These are phyloP conservation scores for Theristicus caerulescens DNA, from an alignment of 2,113 vertebrate genomes.

Conservation along the genomic window DNA sequence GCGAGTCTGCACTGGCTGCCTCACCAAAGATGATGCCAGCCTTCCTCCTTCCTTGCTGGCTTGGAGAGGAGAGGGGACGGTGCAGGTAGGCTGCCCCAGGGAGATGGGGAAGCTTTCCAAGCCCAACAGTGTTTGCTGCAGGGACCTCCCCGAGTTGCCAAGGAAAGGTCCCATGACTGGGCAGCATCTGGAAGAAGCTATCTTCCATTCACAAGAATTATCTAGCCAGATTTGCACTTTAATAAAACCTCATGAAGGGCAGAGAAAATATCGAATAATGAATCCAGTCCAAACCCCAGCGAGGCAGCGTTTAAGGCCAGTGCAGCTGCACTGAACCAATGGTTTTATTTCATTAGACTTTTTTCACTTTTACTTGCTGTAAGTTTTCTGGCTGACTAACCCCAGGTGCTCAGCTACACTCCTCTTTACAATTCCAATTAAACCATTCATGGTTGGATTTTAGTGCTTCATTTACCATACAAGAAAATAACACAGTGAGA, in stretches of 20 bases:
- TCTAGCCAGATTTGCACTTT: not conserved
- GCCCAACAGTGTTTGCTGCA: not conserved
- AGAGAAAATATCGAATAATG: not conserved
- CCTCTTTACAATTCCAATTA: not conserved
- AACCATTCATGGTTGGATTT: not conserved
- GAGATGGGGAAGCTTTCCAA: not conserved
- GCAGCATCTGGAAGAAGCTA: not conserved
- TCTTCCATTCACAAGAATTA: not conserved
- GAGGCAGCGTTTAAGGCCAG: not conserved
- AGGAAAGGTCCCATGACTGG: not conserved
- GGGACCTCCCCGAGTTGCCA: fast-evolving
- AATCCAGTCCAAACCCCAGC: not conserved
- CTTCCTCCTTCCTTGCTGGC: not conserved
- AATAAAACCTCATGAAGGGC: not conserved
- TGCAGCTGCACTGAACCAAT: not conserved
- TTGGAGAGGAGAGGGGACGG: not conserved
- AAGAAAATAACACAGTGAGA: not conserved
- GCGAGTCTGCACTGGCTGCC: not conserved
- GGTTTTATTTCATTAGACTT: not conserved
- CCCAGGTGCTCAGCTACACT: not conserved
- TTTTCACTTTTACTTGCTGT: not conserved
- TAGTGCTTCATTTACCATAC: not conserved
- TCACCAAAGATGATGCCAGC: not conserved
- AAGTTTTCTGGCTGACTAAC: slow-evolving; percentile 3
- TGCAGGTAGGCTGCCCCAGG: not conserved